These are phyloP conservation scores for Polyommatus icarus DNA, from an alignment of 2,888 invertebrate species.

Conservation along the genomic window DNA sequence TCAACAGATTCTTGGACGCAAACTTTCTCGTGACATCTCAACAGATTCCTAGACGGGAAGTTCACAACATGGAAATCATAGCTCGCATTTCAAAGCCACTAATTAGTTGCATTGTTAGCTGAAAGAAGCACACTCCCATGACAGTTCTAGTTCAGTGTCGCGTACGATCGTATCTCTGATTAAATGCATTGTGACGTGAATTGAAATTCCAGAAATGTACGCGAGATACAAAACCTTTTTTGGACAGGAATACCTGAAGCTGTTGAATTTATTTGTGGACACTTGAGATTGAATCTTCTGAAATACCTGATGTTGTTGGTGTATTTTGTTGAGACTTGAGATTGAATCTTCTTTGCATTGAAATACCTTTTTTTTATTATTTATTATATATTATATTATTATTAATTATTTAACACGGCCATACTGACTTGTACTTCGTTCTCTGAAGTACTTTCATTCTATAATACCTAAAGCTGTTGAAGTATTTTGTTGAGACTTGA, in stretches of 20 bases:
- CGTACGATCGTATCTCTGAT: constrained; percentile 1
- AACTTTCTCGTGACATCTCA: neutral
- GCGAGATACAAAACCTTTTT: neutral
- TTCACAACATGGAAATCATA: neutral
- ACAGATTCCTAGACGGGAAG: neutral
- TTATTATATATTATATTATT: too few species aligned
- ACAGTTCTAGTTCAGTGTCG: constrained; percentile 6
- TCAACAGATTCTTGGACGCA: neutral
- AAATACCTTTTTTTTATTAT: too few species aligned
- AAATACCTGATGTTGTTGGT: neutral
- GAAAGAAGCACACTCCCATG: neutral
- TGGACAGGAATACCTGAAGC: neutral
- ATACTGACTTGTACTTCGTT: too few species aligned
- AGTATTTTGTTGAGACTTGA: too few species aligned
- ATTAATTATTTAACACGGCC: too few species aligned
- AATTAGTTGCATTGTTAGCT: neutral
- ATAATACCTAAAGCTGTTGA: too few species aligned
- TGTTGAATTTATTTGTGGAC: too few species aligned
- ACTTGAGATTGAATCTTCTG: too few species aligned
- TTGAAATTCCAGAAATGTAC: neutral
- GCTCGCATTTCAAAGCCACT: neutral
- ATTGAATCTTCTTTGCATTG: too few species aligned
- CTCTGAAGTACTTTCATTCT: too few species aligned
- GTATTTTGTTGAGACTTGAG: too few species aligned
- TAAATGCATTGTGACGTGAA: constrained; percentile 19